A percentile compares a stretch with the other conserved stretches of the same genome.
Conservation (phyloP, 2,113 vertebrate genomes). For the Gallinago jamesoni region DNA sequence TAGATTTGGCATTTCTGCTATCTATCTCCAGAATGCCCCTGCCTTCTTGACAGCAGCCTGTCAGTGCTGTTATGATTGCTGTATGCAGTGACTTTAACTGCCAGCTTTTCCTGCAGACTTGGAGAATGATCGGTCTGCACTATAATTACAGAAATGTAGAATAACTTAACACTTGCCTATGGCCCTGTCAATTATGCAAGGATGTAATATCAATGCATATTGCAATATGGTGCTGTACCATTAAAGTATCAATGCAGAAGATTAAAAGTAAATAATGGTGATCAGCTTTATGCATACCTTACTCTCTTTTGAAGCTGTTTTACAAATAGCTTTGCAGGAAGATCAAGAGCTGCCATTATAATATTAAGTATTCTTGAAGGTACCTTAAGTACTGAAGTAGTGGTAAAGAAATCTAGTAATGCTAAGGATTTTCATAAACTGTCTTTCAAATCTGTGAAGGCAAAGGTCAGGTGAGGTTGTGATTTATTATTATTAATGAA, state of each 20-base stretch:
- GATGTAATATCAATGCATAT: background rate
- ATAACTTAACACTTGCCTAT: background rate
- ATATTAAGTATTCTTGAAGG: background rate
- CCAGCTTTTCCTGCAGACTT: background rate
- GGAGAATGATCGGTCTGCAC: background rate
- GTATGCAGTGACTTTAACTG: slow-evolving; percentile 14
- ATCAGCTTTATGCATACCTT: background rate
- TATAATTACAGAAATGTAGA: background rate
- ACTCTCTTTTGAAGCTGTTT: background rate
- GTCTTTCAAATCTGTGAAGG: slow-evolving; percentile 18
- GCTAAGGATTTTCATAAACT: slow-evolving; percentile 10
- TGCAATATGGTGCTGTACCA: background rate
- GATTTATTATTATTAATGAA: slow-evolving; percentile 65
- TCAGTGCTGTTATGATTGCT: slow-evolving; percentile 32
- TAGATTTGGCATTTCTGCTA: slow-evolving; percentile 22
- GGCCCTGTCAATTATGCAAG: background rate
- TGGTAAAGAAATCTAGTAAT: background rate
- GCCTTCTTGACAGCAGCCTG: slow-evolving; percentile 56
- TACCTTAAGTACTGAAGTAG: background rate
- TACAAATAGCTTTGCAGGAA: background rate
- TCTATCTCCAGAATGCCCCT: slow-evolving; percentile 25
- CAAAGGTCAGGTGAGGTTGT: slow-evolving; percentile 19
- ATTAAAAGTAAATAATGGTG: background rate
- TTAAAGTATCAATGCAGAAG: background rate
- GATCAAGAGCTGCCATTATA: slow-evolving; percentile 6